These are phyloP conservation scores for Lycaon pictus DNA, from an alignment of 2,113 vertebrate genomes.

Conservation along the genomic window DNA sequence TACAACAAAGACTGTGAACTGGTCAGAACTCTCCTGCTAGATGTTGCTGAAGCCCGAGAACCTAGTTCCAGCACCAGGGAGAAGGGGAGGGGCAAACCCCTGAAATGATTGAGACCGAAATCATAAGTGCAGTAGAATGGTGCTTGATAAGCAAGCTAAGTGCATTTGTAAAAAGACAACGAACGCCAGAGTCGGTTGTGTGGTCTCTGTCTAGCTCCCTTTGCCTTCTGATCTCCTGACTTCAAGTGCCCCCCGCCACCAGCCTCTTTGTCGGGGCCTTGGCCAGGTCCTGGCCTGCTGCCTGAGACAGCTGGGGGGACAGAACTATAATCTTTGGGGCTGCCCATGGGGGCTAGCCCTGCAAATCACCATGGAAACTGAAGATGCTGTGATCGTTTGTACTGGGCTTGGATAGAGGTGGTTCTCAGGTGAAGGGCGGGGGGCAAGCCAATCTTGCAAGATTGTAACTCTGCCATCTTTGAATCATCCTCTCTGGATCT, in stretches of 20 bases:
- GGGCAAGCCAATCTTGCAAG: background rate
- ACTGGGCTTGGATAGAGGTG: background rate
- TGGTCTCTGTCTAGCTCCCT: background rate
- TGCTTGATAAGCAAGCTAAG: background rate
- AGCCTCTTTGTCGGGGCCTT: background rate
- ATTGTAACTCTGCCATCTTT: background rate
- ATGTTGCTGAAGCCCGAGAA: background rate
- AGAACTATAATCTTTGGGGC: background rate
- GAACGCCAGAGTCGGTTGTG: background rate
- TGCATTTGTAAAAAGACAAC: conserved; percentile 26
- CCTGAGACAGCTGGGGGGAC: background rate
- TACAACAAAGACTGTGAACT: background rate
- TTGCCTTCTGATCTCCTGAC: background rate
- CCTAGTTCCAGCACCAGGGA: background rate
- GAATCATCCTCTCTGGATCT: background rate
- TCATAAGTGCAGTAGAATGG: background rate
- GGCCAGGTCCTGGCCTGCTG: background rate
- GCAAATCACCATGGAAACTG: conserved; percentile 38
- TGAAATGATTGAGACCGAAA: background rate
- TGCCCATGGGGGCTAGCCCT: background rate
- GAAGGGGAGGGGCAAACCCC: background rate
- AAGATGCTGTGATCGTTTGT: background rate
- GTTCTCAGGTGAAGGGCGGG: background rate
- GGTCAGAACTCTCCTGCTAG: background rate
- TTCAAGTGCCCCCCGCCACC: background rate